phyloP scores from a whole-genome alignment of 2,113 vertebrate species.

The Clarias macrocephalus region DNA sequence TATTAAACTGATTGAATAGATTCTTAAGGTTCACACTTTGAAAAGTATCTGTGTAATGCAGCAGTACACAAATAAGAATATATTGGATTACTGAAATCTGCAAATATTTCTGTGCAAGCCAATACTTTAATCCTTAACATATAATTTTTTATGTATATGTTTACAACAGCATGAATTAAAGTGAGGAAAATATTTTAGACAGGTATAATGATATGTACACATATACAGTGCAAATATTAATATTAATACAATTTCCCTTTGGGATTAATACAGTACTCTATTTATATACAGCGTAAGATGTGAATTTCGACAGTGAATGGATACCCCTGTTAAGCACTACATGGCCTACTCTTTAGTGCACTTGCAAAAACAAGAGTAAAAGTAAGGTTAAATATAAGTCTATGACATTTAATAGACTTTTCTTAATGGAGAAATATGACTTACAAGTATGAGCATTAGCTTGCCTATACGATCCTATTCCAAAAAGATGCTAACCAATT shows the following conservation, averaged over 20 bases:
- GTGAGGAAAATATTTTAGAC: not conserved
- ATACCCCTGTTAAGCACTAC: not conserved
- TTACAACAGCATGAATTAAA: not conserved
- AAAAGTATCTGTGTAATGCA: not conserved
- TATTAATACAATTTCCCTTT: no score
- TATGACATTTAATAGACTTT: constrained; percentile 24
- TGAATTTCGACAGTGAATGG: not conserved
- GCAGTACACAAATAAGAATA: not conserved
- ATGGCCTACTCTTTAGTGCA: not conserved
- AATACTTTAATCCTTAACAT: not conserved
- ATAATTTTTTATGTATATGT: not conserved
- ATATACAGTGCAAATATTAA: no score
- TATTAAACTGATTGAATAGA: not conserved
- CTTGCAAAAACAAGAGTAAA: not conserved
- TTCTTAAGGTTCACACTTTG: not conserved
- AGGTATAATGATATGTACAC: not conserved
- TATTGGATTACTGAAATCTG: not conserved
- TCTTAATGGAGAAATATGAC: not conserved
- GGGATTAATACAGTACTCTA: no score
- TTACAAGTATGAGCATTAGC: constrained; percentile 59
- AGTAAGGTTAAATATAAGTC: constrained; percentile 55
- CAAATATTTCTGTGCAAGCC: not conserved
- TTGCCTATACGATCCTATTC: constrained; percentile 45
- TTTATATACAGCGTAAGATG: no score
- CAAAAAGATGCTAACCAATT: constrained; percentile 63